Percentiles rank a stretch among this genome's conserved stretches.
Conservation (phyloP, 2,113 vertebrate species). For the Strix aluco region DNA sequence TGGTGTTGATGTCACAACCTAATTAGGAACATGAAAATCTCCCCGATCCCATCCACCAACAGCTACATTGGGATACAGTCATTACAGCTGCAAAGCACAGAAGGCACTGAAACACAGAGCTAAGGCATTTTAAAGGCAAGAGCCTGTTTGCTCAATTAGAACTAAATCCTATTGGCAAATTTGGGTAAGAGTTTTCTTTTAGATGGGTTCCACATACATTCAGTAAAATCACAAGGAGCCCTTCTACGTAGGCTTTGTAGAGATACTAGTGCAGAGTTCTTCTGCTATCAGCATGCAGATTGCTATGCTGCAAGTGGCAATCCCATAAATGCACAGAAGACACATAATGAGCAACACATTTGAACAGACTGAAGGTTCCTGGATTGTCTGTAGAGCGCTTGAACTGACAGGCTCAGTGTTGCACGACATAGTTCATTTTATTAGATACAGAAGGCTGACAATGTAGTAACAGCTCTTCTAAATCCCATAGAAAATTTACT, state of each 20-base stretch:
- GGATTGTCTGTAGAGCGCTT: not conserved
- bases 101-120: not conserved
- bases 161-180: not conserved
- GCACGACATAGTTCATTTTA: too few species aligned
- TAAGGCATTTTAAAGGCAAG: not conserved
- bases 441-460: too few species aligned
- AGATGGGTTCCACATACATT: not conserved
- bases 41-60: not conserved
- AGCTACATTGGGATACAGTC: not conserved
- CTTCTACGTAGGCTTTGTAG: not conserved
- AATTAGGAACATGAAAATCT: not conserved
- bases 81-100: not conserved
- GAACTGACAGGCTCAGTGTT: not conserved
- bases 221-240: not conserved
- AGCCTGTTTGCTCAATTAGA: not conserved
- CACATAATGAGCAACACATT: not conserved
- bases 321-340: not conserved
- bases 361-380: not conserved
- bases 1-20: not conserved
- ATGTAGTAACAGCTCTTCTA: not conserved
- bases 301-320: not conserved
- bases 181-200: not conserved
- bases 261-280: not conserved
- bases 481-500: not conserved
- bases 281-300: not conserved